phyloP scores from a whole-genome alignment of 2,797 vertebrate genomes.

The Vireo griseus region DNA sequence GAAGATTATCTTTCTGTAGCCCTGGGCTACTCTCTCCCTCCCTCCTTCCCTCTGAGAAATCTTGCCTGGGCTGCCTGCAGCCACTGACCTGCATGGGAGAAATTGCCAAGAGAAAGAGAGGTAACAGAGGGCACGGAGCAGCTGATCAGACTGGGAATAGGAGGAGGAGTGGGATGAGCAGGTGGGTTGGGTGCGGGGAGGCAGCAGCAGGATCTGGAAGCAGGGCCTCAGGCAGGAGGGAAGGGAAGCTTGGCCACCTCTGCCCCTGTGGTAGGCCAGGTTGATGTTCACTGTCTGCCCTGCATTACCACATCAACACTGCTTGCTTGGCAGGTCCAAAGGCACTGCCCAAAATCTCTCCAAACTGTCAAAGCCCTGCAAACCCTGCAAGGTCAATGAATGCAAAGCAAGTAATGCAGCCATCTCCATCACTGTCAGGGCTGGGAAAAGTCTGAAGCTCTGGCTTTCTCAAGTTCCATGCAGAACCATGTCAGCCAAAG shows the following conservation, averaged over 20 bases:
- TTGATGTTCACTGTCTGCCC: neutral
- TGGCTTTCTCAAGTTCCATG: neutral
- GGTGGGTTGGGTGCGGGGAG: neutral
- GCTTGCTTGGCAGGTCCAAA: neutral
- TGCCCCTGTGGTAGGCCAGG: neutral
- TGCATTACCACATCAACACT: neutral
- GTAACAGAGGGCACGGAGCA: neutral
- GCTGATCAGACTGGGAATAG: rapidly evolving
- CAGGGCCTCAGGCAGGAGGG: neutral
- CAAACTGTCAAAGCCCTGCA: neutral
- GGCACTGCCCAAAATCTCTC: neutral
- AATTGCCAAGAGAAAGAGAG: neutral
- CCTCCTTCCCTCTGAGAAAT: neutral
- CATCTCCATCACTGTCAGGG: neutral
- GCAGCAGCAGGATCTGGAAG: neutral
- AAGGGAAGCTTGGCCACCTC: neutral
- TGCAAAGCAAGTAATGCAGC: neutral
- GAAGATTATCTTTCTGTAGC: slow-evolving; percentile 3
- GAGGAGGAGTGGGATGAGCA: rapidly evolving
- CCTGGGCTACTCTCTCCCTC: neutral
- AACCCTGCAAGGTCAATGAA: neutral
- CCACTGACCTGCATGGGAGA: neutral
- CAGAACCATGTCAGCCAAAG: neutral
- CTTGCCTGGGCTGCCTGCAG: neutral
- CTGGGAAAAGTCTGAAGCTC: neutral